These are phyloP conservation scores for Drosophila arawakana DNA, from an alignment of 1,140 invertebrate genomes.

Conservation along the genomic window DNA sequence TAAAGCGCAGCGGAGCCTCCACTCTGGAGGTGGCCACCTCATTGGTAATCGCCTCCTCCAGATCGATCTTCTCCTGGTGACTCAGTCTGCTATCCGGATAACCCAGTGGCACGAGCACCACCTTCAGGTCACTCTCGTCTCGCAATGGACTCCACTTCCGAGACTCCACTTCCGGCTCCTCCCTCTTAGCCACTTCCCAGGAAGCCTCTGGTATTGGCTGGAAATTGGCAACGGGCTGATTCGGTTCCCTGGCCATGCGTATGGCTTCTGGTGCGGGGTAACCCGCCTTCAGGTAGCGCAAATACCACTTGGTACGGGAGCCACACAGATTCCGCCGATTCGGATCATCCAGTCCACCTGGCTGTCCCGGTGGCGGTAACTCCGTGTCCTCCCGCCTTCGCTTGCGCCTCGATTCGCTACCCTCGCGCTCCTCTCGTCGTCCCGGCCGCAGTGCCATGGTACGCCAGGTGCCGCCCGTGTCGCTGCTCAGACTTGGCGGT, in stretches of 20 bases:
- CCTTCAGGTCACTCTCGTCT: not conserved
- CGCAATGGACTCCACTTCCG: no score
- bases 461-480: no score
- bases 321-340: not conserved
- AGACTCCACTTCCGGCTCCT: no score
- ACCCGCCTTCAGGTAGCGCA: conserved; percentile 16
- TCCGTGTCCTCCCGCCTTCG: not conserved
- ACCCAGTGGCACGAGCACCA: conserved; percentile 7
- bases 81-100: conserved; percentile 15
- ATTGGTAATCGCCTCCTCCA: conserved; percentile 35
- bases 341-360: not conserved
- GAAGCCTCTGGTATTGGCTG: not conserved
- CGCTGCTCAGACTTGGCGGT: no score
- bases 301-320: conserved; percentile 29
- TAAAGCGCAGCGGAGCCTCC: conserved; percentile 18
- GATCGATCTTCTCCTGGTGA: conserved; percentile 2
- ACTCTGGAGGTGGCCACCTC: conserved; percentile 5
- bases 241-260: conserved; percentile 19
- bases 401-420: not conserved
- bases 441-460: no score
- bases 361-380: not conserved
- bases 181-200: no score
- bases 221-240: conserved; percentile 16
- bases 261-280: conserved; percentile 7
- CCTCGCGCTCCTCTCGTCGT: no score